These are phyloP conservation scores for Corythaeola cristata DNA, from an alignment of 2,113 vertebrate genomes.

Conservation along the genomic window DNA sequence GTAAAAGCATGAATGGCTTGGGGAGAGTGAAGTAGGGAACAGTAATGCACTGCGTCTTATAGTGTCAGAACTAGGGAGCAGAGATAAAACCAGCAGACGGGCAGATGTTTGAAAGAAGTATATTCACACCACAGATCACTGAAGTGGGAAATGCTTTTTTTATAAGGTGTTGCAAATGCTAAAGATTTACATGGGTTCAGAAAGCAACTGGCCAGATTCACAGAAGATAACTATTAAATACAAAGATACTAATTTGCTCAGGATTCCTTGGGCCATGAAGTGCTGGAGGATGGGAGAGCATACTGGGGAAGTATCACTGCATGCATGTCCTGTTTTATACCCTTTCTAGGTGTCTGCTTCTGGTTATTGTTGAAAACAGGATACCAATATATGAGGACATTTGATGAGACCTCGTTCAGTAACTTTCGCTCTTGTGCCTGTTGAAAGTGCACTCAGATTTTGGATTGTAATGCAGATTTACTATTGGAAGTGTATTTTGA, in stretches of 20 bases:
- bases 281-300: not conserved
- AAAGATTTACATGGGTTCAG: not conserved
- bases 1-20: not conserved
- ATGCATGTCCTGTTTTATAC: not conserved
- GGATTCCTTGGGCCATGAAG: not conserved
- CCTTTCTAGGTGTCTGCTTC: not conserved
- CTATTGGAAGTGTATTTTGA: not conserved
- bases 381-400: not conserved
- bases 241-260: not conserved
- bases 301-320: not conserved
- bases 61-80: not conserved
- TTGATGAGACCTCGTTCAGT: not conserved
- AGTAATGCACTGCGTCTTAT: not conserved
- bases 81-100: not conserved
- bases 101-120: not conserved
- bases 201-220: not conserved
- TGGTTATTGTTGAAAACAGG: not conserved
- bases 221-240: not conserved
- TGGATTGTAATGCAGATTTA: not conserved
- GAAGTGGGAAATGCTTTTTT: not conserved
- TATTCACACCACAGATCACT: not conserved
- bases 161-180: not conserved
- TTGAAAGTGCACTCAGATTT: not conserved
- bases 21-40: not conserved
- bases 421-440: not conserved